Evolutionary conservation across 2,113 vertebrate species (phyloP).

Genomic region (Misgurnus anguillicaudatus): DNA sequence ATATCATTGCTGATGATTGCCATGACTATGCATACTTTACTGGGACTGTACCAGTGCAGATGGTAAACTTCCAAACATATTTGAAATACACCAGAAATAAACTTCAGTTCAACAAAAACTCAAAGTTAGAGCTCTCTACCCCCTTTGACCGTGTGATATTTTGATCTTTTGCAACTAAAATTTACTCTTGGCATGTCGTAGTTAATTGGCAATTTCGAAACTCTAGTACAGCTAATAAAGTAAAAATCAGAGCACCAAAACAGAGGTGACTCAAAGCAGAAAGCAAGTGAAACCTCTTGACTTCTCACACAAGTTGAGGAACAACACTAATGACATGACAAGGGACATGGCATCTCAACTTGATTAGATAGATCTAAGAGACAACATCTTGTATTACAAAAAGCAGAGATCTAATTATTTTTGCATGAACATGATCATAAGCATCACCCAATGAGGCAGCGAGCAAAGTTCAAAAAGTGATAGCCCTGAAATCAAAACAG

Average conservation of each 20-base stretch:
- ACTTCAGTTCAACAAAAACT: not conserved
- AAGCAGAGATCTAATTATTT: slow-evolving; percentile 28
- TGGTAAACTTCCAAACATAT: not conserved
- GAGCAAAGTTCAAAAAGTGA: slow-evolving; percentile 40
- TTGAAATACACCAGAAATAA: not conserved
- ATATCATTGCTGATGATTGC: no score
- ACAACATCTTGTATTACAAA: slow-evolving; percentile 30
- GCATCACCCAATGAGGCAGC: slow-evolving; percentile 20
- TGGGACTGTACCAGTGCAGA: no score
- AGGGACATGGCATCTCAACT: slow-evolving; percentile 21
- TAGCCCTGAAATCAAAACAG: slow-evolving; percentile 37
- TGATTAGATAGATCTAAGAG: slow-evolving; percentile 48
- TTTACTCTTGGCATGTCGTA: slow-evolving; percentile 33
- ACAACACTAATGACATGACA: slow-evolving; percentile 45
- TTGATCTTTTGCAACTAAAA: slow-evolving; percentile 30
- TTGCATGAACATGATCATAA: slow-evolving; percentile 47
- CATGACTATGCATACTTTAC: no score
- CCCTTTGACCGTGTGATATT: slow-evolving; percentile 23
- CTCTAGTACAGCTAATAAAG: slow-evolving; percentile 45
- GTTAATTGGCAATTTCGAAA: slow-evolving; percentile 46
- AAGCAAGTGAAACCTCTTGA: slow-evolving; percentile 12
- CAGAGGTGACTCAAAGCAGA: slow-evolving; percentile 48
- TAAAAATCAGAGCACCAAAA: slow-evolving; percentile 40
- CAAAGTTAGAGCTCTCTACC: not conserved
- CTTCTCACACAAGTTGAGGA: slow-evolving; percentile 3